Percentiles rank a stretch among this genome's conserved stretches.
Evolutionary conservation across 2,113 vertebrate species (phyloP).

Genomic region (Centrocercus urophasianus): DNA sequence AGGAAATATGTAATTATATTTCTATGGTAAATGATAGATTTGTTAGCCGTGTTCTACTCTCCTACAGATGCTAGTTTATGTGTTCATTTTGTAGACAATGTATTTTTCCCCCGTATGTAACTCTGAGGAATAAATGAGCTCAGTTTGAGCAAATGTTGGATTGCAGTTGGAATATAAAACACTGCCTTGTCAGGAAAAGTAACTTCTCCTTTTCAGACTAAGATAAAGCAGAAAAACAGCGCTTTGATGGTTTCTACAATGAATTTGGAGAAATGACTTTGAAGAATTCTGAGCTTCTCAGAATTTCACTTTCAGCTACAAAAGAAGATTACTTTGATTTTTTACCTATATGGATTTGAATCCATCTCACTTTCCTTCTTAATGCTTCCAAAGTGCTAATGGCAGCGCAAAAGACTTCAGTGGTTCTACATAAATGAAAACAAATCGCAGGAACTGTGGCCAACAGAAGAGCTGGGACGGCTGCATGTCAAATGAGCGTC

Average conservation of each 20-base stretch:
- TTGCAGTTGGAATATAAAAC: constrained; percentile 63
- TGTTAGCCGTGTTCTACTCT: not conserved
- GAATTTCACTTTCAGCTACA: constrained; percentile 29
- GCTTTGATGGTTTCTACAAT: constrained; percentile 45
- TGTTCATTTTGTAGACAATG: not conserved
- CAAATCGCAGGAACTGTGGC: constrained; percentile 58
- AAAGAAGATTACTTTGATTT: constrained; percentile 62
- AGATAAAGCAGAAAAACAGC: constrained; percentile 50
- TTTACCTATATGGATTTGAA: constrained; percentile 57
- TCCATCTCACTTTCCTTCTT: constrained; percentile 63
- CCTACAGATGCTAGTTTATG: not conserved
- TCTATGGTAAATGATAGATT: not conserved
- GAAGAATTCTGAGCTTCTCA: constrained; percentile 54
- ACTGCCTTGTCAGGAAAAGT: constrained; percentile 4
- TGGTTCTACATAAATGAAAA: constrained; percentile 64
- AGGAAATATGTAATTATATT: not conserved
- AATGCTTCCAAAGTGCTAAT: constrained; percentile 72
- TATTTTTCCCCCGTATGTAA: not conserved
- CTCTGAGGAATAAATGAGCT: constrained; percentile 27
- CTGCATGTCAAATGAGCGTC: constrained; percentile 24
- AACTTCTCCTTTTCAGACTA: constrained; percentile 32
- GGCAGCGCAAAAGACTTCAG: constrained; percentile 52
- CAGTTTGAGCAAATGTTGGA: not conserved
- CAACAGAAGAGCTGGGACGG: constrained; percentile 39
- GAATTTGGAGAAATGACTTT: constrained; percentile 38